Evolutionary conservation across 2,113 vertebrate genomes (phyloP), one percentile per base, ranked within the genome.

Genomic region (Anguilla rostrata): DNA sequence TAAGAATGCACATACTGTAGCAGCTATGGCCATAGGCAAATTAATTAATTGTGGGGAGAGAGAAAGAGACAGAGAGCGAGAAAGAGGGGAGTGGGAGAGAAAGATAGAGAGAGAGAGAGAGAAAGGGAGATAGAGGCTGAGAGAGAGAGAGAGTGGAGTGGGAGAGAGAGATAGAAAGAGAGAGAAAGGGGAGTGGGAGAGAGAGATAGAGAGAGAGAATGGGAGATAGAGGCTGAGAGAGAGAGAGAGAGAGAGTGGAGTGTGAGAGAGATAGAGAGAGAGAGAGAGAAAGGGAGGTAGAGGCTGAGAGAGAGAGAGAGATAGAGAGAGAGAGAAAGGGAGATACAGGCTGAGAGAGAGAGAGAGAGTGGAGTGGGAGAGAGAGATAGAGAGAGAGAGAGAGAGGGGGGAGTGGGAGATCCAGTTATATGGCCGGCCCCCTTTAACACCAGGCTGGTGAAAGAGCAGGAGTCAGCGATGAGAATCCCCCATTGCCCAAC

Each of bases 301-400:
- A 57, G 26, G 57, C 2, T 22, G 60, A 20, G 57, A 18, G 57
- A 12, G 2, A 29, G 57, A 0, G 39, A 9, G 0, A 9, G 43
- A 46, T 0, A 83, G 20, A 34, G 9, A 7, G 2, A 15, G 46
- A 15, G 14, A 43, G 34, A 18, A 12, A 34, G 22, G 16, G 63
- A 40, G 15, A 39, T 41, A 78, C 41, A 83, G n/a, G 40, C 43
- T 2, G 66, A 40, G 34, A 80, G 66, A 84, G 34, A 57, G 34
- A 34, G 56, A 57, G 56, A 57, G 56, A 57, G n/a, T n/a, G 78
- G 18, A 63, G 39, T 82, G 29, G 39, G 39, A 83, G n/a, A 85
- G 29, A 16, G 81, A 83, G n/a, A 85, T 22, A 16, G 81, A 53
- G 81, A 56, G 18, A 57, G 40, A 82, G 40, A 82, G 18, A 82